Evolutionary conservation across 2,113 vertebrate genomes (phyloP).

Genomic region (Ophthalmolycus amberensis): DNA sequence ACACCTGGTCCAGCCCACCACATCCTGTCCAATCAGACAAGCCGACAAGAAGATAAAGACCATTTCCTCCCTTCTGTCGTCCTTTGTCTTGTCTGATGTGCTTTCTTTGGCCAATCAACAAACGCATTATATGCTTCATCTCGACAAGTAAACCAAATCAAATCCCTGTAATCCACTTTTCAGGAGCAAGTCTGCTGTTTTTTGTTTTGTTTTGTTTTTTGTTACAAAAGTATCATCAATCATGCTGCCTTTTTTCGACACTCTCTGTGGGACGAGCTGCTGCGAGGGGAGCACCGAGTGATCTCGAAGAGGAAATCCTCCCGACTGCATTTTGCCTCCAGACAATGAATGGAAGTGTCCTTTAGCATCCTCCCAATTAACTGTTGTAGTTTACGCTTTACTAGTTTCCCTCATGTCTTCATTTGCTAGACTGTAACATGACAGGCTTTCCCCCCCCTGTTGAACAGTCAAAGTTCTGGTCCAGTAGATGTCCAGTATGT

Average conservation of each 20-base stretch:
- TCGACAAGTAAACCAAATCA: neutral
- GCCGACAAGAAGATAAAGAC: conserved; percentile 51
- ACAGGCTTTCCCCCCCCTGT: neutral
- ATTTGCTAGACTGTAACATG: conserved; percentile 21
- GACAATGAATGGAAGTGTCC: conserved; percentile 77
- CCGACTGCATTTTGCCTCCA: conserved; percentile 42
- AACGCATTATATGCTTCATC: conserved; percentile 7
- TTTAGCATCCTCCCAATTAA: conserved; percentile 63
- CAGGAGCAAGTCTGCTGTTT: conserved; percentile 1
- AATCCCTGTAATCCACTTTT: conserved; percentile 1
- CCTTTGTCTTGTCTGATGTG: conserved; percentile 48
- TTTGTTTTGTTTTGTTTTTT: neutral
- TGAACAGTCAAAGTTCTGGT: neutral
- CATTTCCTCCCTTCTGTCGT: conserved; percentile 57
- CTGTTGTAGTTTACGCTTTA: conserved; percentile 5
- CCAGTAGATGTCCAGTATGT: neutral
- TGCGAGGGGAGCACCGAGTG: conserved; percentile 40
- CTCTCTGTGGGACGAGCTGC: conserved; percentile 6
- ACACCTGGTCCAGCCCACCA: conserved; percentile 62
- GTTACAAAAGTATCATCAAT: conserved; percentile 18
- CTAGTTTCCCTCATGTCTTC: conserved; percentile 27
- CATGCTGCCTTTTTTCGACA: neutral
- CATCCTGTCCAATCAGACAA: conserved; percentile 67
- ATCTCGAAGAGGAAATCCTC: conserved; percentile 79
- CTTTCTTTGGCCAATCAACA: conserved; percentile 14